Evolutionary conservation across 2,888 invertebrate genomes (phyloP).

Genomic region (Drosophila subquinaria): DNA sequence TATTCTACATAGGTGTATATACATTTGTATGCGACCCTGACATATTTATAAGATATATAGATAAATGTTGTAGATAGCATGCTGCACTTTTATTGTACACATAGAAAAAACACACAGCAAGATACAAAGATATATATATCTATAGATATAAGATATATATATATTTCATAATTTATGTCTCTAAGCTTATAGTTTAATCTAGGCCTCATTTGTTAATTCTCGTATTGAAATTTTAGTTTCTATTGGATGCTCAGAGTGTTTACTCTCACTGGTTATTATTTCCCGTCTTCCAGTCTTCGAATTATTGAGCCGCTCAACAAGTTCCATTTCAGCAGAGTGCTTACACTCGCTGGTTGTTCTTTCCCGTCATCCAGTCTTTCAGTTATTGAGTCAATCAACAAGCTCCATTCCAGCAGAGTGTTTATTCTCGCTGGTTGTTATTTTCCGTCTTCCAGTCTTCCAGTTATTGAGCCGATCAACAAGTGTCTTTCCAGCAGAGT

Average conservation of each 20-base stretch:
- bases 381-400: conserved; percentile 35
- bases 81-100: too few relatives aligned
- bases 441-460: conserved; percentile 18
- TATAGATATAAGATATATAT: too few relatives aligned
- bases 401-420: conserved; percentile 8
- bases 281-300: conserved; percentile 15
- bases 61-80: not conserved
- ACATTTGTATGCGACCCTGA: not conserved
- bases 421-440: conserved; percentile 6
- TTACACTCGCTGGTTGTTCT: conserved; percentile 1
- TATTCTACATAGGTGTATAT: too few relatives aligned
- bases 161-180: not conserved
- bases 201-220: not conserved
- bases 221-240: not conserved
- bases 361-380: conserved; percentile 1
- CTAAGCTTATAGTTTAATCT: not conserved
- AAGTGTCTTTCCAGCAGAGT: conserved; percentile 9
- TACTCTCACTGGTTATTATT: conserved; percentile 6
- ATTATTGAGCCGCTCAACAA: conserved; percentile 39
- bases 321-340: not conserved
- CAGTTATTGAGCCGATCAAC: conserved; percentile 37
- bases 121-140: too few relatives aligned
- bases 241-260: conserved; percentile 23
- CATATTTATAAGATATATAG: not conserved
- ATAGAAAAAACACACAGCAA: too few relatives aligned